Conservation (phyloP, 2,888 invertebrate genomes). For the Caenorhabditis sp. region DNA sequence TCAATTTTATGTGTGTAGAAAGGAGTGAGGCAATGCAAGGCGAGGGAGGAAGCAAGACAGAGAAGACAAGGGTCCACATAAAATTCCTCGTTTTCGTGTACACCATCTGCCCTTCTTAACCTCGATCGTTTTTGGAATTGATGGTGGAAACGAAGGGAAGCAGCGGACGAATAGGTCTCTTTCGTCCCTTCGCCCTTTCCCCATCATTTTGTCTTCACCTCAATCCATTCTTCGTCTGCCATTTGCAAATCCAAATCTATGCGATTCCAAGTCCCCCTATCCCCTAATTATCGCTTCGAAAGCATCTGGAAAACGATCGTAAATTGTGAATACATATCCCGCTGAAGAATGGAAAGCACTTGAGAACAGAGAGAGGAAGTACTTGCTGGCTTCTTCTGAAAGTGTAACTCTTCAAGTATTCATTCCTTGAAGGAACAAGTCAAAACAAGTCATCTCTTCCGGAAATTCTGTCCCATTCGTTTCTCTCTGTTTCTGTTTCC, state of each 20-base stretch:
- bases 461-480: too few relatives aligned
- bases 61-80: too few relatives aligned
- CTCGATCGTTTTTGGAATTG: not conserved
- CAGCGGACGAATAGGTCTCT: too few relatives aligned
- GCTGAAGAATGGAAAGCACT: too few relatives aligned
- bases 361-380: not conserved
- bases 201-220: conserved; percentile 14
- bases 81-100: conserved; percentile 15
- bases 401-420: conserved; percentile 20
- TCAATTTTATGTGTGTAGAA: conserved; percentile 9
- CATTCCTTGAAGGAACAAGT: conserved; percentile 6
- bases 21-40: not conserved
- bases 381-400: conserved; percentile 1
- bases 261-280: not conserved
- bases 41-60: too few relatives aligned
- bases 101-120: conserved; percentile 46
- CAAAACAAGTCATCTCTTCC: conserved; percentile 12
- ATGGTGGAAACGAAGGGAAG: too few relatives aligned
- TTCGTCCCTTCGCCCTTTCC: too few relatives aligned
- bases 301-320: conserved; percentile 26
- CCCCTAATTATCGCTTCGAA: not conserved
- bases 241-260: too few relatives aligned
- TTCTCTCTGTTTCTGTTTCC: not conserved
- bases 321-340: conserved; percentile 1
- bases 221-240: not conserved